Conservation (phyloP, 2,888 invertebrate genomes). For the Cheilosia impressa region DNA sequence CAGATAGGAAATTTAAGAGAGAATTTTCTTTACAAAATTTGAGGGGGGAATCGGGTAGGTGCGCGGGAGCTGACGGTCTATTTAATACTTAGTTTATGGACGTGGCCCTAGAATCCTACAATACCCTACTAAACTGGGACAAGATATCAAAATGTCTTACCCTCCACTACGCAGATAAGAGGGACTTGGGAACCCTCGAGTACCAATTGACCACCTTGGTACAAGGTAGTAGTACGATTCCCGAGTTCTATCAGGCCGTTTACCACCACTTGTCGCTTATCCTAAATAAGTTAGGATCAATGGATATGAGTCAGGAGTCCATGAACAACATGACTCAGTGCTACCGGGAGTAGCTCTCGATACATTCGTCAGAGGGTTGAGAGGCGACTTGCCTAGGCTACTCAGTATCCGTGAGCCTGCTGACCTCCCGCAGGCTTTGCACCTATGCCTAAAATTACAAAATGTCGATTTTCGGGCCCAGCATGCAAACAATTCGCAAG, state of each 20-base stretch:
- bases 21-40: no score
- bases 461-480: slow-evolving; percentile 32
- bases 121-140: no score
- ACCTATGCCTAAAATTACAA: slow-evolving; percentile 16
- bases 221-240: slow-evolving; percentile 30
- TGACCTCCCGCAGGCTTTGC: slow-evolving; percentile 15
- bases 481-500: neutral
- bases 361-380: slow-evolving; percentile 21
- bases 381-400: slow-evolving; percentile 3
- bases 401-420: slow-evolving; percentile 5
- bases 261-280: slow-evolving; percentile 7
- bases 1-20: no score
- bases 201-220: neutral
- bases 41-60: no score
- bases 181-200: no score
- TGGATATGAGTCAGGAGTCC: slow-evolving; percentile 1
- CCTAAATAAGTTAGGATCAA: slow-evolving; percentile 23
- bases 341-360: slow-evolving; percentile 12
- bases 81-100: no score
- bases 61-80: no score
- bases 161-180: no score
- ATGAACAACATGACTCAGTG: neutral
- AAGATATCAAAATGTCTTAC: no score
- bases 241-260: slow-evolving; percentile 12
- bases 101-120: no score